Percentiles rank a stretch among this genome's conserved stretches.
These are phyloP conservation scores for Drosophila cardini DNA, from an alignment of 1,140 invertebrate genomes.

Conservation along the genomic window DNA sequence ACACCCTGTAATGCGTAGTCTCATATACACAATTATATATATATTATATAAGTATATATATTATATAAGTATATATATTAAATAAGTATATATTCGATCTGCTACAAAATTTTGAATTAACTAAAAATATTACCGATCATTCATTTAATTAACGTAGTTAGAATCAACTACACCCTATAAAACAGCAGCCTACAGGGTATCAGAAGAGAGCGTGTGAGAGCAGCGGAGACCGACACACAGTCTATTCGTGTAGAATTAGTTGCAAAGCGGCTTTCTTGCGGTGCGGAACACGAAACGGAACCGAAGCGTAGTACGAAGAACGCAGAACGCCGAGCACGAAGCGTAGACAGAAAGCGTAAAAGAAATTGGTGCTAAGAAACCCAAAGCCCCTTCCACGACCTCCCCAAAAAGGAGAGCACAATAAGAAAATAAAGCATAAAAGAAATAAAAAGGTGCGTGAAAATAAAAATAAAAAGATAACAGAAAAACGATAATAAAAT, in stretches of 20 bases:
- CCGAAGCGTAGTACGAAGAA: constrained; percentile 26
- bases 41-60: too few species aligned
- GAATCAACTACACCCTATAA: neutral
- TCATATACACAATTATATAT: too few species aligned
- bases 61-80: neutral
- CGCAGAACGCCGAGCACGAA: constrained; percentile 14
- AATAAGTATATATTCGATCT: too few species aligned
- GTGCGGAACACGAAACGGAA: constrained; percentile 46
- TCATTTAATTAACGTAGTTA: too few species aligned
- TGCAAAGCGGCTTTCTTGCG: constrained; percentile 76
- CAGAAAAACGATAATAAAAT: neutral
- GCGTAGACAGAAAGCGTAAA: constrained; percentile 56
- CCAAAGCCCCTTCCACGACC: constrained; percentile 28
- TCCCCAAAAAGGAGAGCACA: constrained; percentile 44
- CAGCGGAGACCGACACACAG: constrained; percentile 29
- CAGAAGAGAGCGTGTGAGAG: constrained; percentile 41
- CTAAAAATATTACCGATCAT: neutral
- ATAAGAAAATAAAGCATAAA: constrained; percentile 27
- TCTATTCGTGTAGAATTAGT: constrained; percentile 71
- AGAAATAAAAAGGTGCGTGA: constrained; percentile 67
- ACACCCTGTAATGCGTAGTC: too few species aligned
- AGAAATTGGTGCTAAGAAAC: constrained; percentile 74
- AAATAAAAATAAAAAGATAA: constrained; percentile 3
- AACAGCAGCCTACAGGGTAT: constrained; percentile 16
- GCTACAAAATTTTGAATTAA: neutral